phyloP scores from a whole-genome alignment of 2,888 invertebrate genomes.

The Zaprionus bogoriensis region DNA sequence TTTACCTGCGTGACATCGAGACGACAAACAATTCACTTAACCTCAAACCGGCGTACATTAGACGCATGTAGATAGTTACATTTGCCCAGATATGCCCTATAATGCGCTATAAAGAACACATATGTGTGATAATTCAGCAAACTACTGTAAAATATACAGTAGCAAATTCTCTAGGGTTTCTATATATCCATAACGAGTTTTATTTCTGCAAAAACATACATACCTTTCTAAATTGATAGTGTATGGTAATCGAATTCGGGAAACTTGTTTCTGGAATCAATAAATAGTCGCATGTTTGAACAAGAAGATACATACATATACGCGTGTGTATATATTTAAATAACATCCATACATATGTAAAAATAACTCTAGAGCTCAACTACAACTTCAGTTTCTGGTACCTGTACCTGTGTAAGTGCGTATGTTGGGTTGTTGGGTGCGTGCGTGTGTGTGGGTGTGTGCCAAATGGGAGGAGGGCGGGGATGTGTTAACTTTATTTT shows the following conservation, averaged over 20 bases:
- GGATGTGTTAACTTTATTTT: constrained; percentile 39
- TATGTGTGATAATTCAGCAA: too few relatives aligned
- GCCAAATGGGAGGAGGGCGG: background rate
- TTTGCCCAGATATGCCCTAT: too few relatives aligned
- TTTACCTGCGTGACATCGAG: constrained; percentile 5
- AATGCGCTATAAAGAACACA: too few relatives aligned
- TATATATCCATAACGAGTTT: too few relatives aligned
- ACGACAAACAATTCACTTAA: background rate
- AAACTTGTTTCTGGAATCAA: too few relatives aligned
- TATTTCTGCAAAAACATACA: too few relatives aligned
- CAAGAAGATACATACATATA: constrained; percentile 43
- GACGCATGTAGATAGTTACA: background rate
- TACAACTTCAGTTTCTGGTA: constrained; percentile 44
- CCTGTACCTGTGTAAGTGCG: constrained; percentile 24
- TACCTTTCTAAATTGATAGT: too few relatives aligned
- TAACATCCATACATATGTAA: constrained; percentile 39
- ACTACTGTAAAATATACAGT: too few relatives aligned
- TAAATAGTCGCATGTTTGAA: constrained; percentile 8
- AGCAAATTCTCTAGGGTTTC: too few relatives aligned
- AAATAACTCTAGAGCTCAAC: constrained; percentile 15
- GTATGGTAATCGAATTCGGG: too few relatives aligned
- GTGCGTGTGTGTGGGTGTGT: constrained; percentile 8
- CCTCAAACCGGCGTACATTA: background rate
- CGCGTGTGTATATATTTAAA: constrained; percentile 64
- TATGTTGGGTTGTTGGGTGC: constrained; percentile 10